Percentiles rank a stretch among this genome's conserved stretches.
Evolutionary conservation across 2,888 invertebrate species (phyloP).

Genomic region (Drosophila nigricruria): DNA sequence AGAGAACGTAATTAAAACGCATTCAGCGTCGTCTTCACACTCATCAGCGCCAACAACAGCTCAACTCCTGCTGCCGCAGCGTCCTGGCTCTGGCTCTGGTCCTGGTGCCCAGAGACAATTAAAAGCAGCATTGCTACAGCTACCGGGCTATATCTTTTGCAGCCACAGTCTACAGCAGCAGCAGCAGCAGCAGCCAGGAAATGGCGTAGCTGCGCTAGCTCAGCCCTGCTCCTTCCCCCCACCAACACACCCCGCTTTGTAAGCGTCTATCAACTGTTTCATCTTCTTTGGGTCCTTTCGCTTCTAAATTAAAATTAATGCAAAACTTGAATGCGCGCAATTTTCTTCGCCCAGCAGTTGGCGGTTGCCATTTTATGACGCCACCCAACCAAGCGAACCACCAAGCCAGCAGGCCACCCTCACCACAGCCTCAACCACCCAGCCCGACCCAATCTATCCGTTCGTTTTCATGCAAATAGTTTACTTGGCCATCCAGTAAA

Average conservation of each 20-base stretch:
- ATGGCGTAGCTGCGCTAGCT: conserved; percentile 16
- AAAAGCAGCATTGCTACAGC: conserved; percentile 55
- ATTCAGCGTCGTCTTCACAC: conserved; percentile 57
- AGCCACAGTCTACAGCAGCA: conserved; percentile 39
- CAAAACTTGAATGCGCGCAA: conserved; percentile 41
- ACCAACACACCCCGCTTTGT: neutral
- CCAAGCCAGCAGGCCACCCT: neutral
- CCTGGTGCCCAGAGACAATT: conserved; percentile 59
- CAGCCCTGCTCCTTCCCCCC: neutral
- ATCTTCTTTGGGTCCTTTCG: conserved; percentile 15
- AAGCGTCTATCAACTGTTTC: conserved; percentile 35
- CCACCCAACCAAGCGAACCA: neutral
- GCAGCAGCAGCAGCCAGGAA: conserved; percentile 23
- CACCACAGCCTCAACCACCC: neutral
- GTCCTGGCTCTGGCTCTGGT: conserved; percentile 14
- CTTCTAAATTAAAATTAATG: conserved; percentile 56
- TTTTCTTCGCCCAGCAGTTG: conserved; percentile 49
- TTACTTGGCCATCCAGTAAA: conserved; percentile 23
- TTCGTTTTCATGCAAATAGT: conserved; percentile 17
- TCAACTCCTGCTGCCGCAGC: neutral
- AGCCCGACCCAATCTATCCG: neutral
- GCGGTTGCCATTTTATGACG: conserved; percentile 43
- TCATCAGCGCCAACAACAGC: conserved; percentile 30
- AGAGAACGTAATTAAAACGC: conserved; percentile 77
- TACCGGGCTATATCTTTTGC: conserved; percentile 41